Evolutionary conservation across 2,113 vertebrate species (phyloP).

Genomic region (Melanerpes aurifrons): DNA sequence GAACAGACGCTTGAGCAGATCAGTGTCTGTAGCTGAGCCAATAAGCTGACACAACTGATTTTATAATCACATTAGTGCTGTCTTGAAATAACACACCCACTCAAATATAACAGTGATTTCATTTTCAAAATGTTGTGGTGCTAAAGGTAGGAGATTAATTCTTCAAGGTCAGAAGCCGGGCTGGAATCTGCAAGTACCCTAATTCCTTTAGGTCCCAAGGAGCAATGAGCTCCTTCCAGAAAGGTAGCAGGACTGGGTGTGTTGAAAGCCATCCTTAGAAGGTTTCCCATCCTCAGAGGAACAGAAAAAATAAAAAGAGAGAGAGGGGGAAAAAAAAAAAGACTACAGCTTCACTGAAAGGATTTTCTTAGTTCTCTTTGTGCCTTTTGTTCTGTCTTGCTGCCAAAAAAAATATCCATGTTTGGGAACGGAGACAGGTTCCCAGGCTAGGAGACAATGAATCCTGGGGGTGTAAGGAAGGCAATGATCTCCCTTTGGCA

Average conservation of each 20-base stretch:
- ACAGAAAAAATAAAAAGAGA: not conserved
- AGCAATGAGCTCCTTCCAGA: not conserved
- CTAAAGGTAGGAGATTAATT: conserved; percentile 18
- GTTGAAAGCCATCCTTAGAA: not conserved
- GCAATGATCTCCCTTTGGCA: conserved; percentile 53
- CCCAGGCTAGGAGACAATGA: conserved; percentile 73
- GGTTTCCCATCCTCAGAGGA: conserved; percentile 3
- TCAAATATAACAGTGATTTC: conserved; percentile 51
- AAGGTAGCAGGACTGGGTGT: not conserved
- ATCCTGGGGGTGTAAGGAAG: conserved; percentile 57
- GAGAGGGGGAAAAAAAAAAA: not conserved
- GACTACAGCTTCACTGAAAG: conserved; percentile 36
- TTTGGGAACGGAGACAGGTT: conserved; percentile 71
- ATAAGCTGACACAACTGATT: conserved; percentile 67
- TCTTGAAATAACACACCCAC: conserved; percentile 61
- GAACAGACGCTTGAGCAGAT: conserved; percentile 55
- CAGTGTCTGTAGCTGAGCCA: conserved; percentile 56
- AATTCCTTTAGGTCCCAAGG: not conserved
- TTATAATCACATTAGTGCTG: conserved; percentile 63
- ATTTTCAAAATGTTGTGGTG: conserved; percentile 47
- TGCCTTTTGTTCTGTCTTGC: conserved; percentile 64
- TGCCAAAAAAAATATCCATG: conserved; percentile 74
- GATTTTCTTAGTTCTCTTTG: conserved; percentile 66
- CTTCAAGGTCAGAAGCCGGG: not conserved
- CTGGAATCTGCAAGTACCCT: not conserved